Evolutionary conservation across 2,113 vertebrate genomes (phyloP).

Genomic region (Porphyrio hochstetteri): DNA sequence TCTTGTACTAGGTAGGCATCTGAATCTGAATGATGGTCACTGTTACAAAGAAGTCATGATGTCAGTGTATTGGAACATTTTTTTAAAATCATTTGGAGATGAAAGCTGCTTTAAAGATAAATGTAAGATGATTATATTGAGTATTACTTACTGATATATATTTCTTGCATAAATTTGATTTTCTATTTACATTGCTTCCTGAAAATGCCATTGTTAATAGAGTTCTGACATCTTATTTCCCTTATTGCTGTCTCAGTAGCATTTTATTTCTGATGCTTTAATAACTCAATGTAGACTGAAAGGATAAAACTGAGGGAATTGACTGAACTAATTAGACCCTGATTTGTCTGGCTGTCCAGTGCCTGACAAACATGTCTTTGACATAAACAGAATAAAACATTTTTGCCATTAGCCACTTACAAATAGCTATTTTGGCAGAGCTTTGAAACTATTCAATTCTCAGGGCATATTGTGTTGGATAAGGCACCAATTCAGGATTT

Average conservation of each 20-base stretch:
- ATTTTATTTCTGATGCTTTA: slow-evolving; percentile 69
- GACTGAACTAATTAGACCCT: slow-evolving; percentile 70
- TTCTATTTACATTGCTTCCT: slow-evolving; percentile 59
- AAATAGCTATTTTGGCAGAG: slow-evolving; percentile 49
- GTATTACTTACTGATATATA: slow-evolving; percentile 52
- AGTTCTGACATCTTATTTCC: slow-evolving; percentile 71
- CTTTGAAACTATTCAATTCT: slow-evolving; percentile 37
- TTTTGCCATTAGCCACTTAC: slow-evolving; percentile 48
- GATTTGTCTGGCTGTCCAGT: slow-evolving; percentile 63
- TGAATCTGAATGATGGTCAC: slow-evolving; percentile 33
- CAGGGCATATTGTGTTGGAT: neutral
- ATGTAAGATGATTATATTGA: slow-evolving; percentile 43
- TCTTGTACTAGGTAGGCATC: neutral
- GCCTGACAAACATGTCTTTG: slow-evolving; percentile 57
- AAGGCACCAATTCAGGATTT: slow-evolving; percentile 23
- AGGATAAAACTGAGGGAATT: slow-evolving; percentile 65
- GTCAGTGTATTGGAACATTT: neutral
- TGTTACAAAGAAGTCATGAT: neutral
- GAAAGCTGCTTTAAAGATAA: slow-evolving; percentile 50
- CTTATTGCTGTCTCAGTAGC: slow-evolving; percentile 56
- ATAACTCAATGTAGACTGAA: slow-evolving; percentile 64
- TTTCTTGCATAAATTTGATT: slow-evolving; percentile 64
- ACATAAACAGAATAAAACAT: slow-evolving; percentile 61
- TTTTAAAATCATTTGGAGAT: neutral
- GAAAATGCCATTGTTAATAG: slow-evolving; percentile 64